Conservation (phyloP, 2,888 invertebrate species). For the Auanema freiburgensis region DNA sequence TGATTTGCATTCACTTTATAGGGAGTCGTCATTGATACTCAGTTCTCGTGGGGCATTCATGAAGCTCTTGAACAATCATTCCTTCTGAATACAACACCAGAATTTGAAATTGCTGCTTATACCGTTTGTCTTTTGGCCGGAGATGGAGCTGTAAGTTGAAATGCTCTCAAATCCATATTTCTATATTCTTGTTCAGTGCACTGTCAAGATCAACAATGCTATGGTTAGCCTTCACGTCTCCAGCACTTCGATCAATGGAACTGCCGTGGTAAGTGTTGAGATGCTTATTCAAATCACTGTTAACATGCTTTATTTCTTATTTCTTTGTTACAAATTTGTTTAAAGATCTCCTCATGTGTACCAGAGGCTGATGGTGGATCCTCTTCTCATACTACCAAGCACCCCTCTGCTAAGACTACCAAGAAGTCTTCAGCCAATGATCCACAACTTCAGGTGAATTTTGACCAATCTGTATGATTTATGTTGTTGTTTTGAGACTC, state of each 20-base stretch:
- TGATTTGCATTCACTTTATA: slow-evolving; percentile 15
- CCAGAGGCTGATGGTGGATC: slow-evolving; percentile 13
- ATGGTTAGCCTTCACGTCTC: slow-evolving; percentile 27
- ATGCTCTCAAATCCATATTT: slow-evolving; percentile 4
- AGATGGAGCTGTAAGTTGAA: slow-evolving; percentile 12
- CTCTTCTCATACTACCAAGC: slow-evolving; percentile 31
- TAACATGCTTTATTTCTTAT: not conserved
- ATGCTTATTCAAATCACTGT: not conserved
- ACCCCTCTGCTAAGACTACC: slow-evolving; percentile 6
- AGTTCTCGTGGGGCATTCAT: slow-evolving; percentile 34
- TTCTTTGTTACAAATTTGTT: not conserved
- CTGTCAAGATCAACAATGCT: slow-evolving; percentile 23
- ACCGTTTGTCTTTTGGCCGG: slow-evolving; percentile 52
- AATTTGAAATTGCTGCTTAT: slow-evolving; percentile 56
- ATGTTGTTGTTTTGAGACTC: slow-evolving; percentile 25
- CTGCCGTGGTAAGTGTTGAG: slow-evolving; percentile 31
- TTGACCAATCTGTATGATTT: too few relatives aligned
- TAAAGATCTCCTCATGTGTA: slow-evolving; percentile 19
- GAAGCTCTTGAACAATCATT: slow-evolving; percentile 44
- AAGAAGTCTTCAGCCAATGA: slow-evolving; percentile 14
- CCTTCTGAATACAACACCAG: slow-evolving; percentile 51
- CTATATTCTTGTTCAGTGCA: slow-evolving; percentile 16
- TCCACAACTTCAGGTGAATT: slow-evolving; percentile 25
- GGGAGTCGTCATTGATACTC: slow-evolving; percentile 36
- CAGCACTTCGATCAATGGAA: slow-evolving; percentile 23